These are phyloP conservation scores for Pteropus rufus DNA, from an alignment of 2,797 vertebrate genomes.

Conservation along the genomic window DNA sequence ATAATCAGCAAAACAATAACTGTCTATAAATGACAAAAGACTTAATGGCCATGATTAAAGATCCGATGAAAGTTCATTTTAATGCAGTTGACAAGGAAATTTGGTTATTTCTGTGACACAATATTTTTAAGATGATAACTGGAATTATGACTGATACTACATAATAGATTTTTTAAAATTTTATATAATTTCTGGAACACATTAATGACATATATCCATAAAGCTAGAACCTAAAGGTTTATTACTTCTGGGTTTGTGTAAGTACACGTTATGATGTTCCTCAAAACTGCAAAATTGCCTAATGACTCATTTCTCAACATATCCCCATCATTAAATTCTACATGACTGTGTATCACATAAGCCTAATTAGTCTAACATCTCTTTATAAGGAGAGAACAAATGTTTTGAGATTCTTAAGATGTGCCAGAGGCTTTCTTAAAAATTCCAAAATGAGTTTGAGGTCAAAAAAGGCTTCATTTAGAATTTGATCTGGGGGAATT, in stretches of 20 bases:
- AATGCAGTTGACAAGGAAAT: too few relatives aligned
- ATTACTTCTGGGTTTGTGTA: neutral
- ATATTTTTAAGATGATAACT: neutral
- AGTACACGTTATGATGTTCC: neutral
- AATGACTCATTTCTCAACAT: neutral
- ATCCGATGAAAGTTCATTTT: too few relatives aligned
- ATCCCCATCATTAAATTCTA: neutral
- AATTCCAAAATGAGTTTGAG: neutral
- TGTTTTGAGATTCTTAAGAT: neutral
- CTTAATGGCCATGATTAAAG: too few relatives aligned
- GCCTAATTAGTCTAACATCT: neutral
- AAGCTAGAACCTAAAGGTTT: neutral
- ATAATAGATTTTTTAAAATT: neutral
- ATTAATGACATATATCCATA: neutral
- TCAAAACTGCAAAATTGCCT: neutral
- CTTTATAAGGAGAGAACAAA: neutral
- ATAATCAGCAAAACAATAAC: too few relatives aligned
- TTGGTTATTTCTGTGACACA: too few relatives aligned
- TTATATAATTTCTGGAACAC: neutral
- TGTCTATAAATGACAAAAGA: too few relatives aligned
- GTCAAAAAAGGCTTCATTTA: neutral
- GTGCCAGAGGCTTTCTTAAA: neutral
- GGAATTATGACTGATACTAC: neutral
- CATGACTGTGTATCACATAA: neutral
- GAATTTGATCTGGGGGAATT: neutral